Evolutionary conservation across 2,797 vertebrate genomes (phyloP), one percentile per base, ranked within the genome.

Genomic region (Chromobotia macracanthus): DNA sequence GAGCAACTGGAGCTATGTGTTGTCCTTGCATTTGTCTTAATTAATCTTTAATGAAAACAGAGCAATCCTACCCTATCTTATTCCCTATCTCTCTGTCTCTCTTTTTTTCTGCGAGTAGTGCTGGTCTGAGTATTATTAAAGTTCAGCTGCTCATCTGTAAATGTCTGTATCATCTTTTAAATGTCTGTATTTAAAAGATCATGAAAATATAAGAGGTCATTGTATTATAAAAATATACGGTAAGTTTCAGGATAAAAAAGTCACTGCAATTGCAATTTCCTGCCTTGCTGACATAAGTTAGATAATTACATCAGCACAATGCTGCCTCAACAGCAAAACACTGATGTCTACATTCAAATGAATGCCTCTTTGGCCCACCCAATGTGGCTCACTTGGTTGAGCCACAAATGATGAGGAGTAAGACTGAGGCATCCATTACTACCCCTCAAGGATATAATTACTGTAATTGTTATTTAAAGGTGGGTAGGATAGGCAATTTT

Each of bases 11-110:
- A 95, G 93, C 91, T 95, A 92, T 92, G 93, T 95, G 91, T 92
- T 94, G 87, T 93, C 85, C 87, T 90, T 94, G 91, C 93, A 94
- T 97, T 96, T 95, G 93, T 97, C 95, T 95, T 96, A 94, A 97
- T 98, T 96, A 97, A 96, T 95, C 90, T 96, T 95, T 97, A 95
- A 98, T 97, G 95, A 97, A 95, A 94, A 94, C 94, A 94, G 91
- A 92, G 93, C 94, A 94, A 73, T 72, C 38, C 56, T 73, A 72
- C 23, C 60, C 48, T 64, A 73, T 60, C 53, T 64, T 21, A 89
- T 92, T 94, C 94, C 90, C 94, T 93, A 94, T 95, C 91, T 93
- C 94, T 48, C 46, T 48, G 11, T 48, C 46, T 48, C 46, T 48
- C 46, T 48, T 1, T 48, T 44, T 44, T 12, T 44, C 41, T 44